A percentile compares a stretch with the other conserved stretches of the same genome.
Evolutionary conservation across 2,797 vertebrate species (phyloP).

Genomic region (Paguma larvata): DNA sequence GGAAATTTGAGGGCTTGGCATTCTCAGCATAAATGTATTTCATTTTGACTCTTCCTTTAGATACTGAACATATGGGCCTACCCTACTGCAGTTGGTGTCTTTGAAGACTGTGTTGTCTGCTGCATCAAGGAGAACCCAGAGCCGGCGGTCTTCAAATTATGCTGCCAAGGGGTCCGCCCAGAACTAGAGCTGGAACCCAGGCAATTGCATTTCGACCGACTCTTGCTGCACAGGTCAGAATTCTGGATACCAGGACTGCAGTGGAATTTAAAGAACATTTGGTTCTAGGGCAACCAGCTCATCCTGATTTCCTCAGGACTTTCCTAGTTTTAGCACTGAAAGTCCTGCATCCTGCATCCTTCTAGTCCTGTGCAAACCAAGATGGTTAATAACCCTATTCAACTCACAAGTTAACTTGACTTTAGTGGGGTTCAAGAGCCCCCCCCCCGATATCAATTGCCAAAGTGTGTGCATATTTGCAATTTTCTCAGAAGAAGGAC

Average conservation of each 20-base stretch:
- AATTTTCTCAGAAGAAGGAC: not conserved
- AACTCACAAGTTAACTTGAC: not conserved
- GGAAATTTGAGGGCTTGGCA: not conserved
- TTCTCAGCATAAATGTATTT: not conserved
- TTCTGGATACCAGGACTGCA: not conserved
- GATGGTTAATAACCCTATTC: not conserved
- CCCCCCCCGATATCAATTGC: not conserved
- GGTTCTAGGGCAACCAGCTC: not conserved
- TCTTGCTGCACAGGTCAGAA: slow-evolving; percentile 92
- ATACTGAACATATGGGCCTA: slow-evolving; percentile 93
- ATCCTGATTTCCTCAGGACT: not conserved
- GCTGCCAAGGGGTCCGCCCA: slow-evolving; percentile 92
- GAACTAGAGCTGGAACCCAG: slow-evolving; percentile 92
- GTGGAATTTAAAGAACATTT: not conserved
- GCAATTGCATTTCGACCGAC: slow-evolving; percentile 91
- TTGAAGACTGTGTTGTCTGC: slow-evolving; percentile 92
- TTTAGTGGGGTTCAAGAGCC: accelerated
- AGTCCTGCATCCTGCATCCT: not conserved
- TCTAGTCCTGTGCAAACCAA: not conserved
- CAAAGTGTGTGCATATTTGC: not conserved
- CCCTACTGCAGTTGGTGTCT: slow-evolving; percentile 90
- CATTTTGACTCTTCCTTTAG: slow-evolving; percentile 83
- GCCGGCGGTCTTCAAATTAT: slow-evolving; percentile 88
- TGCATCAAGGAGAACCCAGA: slow-evolving; percentile 93
- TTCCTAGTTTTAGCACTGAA: not conserved